Evolutionary conservation across 2,113 vertebrate genomes (phyloP), one percentile per base, ranked within the genome.

Genomic region (Cynocephalus volans): DNA sequence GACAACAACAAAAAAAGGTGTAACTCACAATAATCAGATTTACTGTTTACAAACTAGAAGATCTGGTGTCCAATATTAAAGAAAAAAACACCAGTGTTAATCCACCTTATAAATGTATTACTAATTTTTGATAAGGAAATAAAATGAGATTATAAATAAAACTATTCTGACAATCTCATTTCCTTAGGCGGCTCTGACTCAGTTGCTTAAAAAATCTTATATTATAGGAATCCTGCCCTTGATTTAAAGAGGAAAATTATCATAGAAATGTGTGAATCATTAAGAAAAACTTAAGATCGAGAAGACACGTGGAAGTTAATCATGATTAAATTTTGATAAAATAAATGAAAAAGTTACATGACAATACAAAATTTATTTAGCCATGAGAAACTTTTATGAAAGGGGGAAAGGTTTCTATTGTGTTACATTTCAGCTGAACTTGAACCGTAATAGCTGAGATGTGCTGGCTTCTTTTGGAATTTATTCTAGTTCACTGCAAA

Each of bases 401-500:
- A 81, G 50, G 33, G 6, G 11, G 2, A 62, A 70, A 70, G 21
- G 10, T 79, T 82, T 77, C 26, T 65, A 21, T 73, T 36, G 19
- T 88, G n/a, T 64, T 72, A 33, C 50, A 3, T 91, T 90, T 65
- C 82, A 36, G 48, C 52, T 87, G 81, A 95, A 81, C 54, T 69
- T 93, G 92, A 95, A 58, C 52, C 81, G 0, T 69, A 56, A 70
- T 31, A 97, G 67, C 60, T 90, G 69, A 93, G 48, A 72, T 65
- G 52, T 1, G 5, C 54, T 56, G 58, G 45, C 52, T 83, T 33
- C 80, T 95, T 81, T 93, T 36, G 79, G 67, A 76, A 96, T 86
- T 95, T 89, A 56, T 93, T 31, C 79, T 85, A 60, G 65, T 79
- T 93, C 73, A 50, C 0, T 86, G 73, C 73, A 93, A 96, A 95